phyloP scores from a whole-genome alignment of 2,113 vertebrate species.

The Diglossa brunneiventris region DNA sequence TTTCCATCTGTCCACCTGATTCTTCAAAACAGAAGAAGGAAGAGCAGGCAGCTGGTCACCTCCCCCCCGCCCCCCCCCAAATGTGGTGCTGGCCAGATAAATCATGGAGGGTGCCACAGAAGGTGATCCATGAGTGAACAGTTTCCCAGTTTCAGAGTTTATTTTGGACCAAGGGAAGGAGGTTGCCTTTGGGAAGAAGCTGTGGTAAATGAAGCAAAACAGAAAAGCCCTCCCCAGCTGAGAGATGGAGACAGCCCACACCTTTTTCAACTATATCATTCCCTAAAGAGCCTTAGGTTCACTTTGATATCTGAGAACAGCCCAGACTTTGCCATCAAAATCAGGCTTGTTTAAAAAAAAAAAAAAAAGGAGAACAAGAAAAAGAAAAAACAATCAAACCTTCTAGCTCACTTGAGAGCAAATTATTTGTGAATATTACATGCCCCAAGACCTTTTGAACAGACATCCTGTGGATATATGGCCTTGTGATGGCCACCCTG shows the following conservation, averaged over 20 bases:
- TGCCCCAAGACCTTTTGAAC: neutral
- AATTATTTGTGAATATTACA: neutral
- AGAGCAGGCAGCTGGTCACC: neutral
- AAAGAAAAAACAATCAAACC: neutral
- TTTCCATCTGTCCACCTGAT: constrained; percentile 17
- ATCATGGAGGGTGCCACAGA: rapidly evolving
- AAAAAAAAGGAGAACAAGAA: neutral
- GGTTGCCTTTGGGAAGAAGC: constrained; percentile 2
- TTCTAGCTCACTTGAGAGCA: neutral
- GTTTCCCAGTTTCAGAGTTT: constrained; percentile 10
- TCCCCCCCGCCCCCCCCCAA: neutral
- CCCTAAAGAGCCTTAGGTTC: neutral
- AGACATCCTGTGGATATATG: neutral
- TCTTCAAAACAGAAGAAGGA: neutral
- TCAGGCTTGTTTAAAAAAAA: neutral
- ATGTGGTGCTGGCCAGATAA: neutral
- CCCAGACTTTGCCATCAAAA: neutral
- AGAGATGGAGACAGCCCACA: neutral
- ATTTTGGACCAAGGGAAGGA: constrained; percentile 17
- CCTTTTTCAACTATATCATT: neutral
- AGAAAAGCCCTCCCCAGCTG: neutral
- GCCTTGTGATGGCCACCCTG: neutral
- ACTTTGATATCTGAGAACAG: constrained; percentile 32
- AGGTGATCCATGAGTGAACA: neutral
- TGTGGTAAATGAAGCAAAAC: constrained; percentile 16